Evolutionary conservation across 2,113 vertebrate genomes (phyloP), one percentile per base, ranked within the genome.

Genomic region (Microcebus lehilahytsara): DNA sequence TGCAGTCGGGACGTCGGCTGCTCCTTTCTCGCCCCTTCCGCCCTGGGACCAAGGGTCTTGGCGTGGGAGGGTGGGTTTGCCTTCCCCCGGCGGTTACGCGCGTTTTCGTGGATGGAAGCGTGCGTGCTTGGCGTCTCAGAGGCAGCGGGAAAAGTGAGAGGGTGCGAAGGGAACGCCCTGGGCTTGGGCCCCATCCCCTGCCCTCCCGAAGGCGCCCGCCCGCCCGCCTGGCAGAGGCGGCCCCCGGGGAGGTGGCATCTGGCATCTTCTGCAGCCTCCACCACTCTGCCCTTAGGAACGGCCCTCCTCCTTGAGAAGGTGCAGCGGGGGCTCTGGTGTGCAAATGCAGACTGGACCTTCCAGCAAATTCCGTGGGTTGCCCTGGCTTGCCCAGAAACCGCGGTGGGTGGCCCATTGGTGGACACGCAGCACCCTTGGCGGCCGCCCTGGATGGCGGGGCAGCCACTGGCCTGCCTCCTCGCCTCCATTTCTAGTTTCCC

Each of bases 31-130:
- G 46, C 46, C 46, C 46, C 46, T 46, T 46, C 46, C 8, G 8
- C 46, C 46, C 7, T 46, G 46, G 46, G 16, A 49, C 97, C 74
- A 86, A 92, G 97, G 97, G 92, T 81, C 97, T 97, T 98, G 95
- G 98, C 89, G 32, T 1, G n/a, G 74, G 46, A 51, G 64, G 96
- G 92, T 97, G 95, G 71, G 80, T 97, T 96, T 93, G 62, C 96
- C 81, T 95, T 96, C 85, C 49, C 95, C 46, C 7, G 91, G 93
- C 56, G 74, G 37, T 56, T 11, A 80, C 85, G 84, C 60, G 19
- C 71, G 72, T 97, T 96, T 96, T 96, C 97, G 86, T 40, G 53
- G 72, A 56, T 0, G 32, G 84, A 94, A 75, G 56, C 74, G 42
- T 5, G 64, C 16, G 60, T 72, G 96, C 95, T 4, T 40, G 51